phyloP scores from a whole-genome alignment of 2,888 invertebrate species.

The Spilosoma lubricipeda region DNA sequence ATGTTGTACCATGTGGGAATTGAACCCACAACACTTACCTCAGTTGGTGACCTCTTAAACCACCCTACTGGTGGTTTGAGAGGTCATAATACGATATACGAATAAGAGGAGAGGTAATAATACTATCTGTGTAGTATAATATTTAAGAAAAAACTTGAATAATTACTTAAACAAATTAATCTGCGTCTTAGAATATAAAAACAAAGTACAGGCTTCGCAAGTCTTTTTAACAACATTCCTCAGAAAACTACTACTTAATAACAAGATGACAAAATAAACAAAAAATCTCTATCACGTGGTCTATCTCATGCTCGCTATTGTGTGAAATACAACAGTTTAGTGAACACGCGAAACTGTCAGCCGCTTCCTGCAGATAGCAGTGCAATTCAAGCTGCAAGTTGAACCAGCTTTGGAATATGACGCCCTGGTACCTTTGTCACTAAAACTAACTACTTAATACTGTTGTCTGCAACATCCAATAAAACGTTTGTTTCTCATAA shows the following conservation, averaged over 20 bases:
- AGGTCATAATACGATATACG: no score
- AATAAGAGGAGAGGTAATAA: no score
- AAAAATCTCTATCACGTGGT: slow-evolving; percentile 44
- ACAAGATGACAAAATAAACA: slow-evolving; percentile 10
- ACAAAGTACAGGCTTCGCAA: neutral
- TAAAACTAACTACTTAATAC: slow-evolving; percentile 36
- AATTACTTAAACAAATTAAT: neutral
- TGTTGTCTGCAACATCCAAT: neutral
- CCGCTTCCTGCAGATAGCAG: slow-evolving; percentile 45
- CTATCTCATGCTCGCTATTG: slow-evolving; percentile 35
- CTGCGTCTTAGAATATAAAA: neutral
- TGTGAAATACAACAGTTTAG: slow-evolving; percentile 45
- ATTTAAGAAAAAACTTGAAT: neutral
- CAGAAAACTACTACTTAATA: neutral
- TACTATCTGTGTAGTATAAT: no score
- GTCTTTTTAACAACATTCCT: neutral
- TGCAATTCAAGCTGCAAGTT: slow-evolving; percentile 18
- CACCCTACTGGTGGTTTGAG: no score
- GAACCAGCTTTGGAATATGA: slow-evolving; percentile 32
- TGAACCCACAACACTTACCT: neutral
- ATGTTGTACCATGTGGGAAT: neutral
- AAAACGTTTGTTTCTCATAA: neutral
- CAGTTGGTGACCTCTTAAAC: no score
- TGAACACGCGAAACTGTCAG: slow-evolving; percentile 46
- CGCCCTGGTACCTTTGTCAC: slow-evolving; percentile 43